Conservation (phyloP, 2,888 invertebrate genomes). For the Ctena decussata region DNA sequence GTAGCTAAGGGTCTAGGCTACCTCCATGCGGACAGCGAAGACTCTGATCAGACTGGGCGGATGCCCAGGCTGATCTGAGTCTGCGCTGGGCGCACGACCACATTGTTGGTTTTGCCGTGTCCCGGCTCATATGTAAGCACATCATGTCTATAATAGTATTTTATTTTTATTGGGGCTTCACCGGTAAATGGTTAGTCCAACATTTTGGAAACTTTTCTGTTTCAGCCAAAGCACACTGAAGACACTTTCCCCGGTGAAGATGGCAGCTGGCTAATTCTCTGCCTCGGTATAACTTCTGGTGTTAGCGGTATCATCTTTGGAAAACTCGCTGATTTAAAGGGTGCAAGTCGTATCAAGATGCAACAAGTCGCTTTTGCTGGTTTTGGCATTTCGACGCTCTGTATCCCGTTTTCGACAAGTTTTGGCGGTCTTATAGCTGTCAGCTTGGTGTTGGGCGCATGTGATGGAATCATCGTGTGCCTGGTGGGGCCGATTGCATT, state of each 20-base stretch:
- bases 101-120: too few relatives aligned
- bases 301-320: slow-evolving; percentile 95
- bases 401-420: slow-evolving; percentile 86
- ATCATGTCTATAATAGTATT: too few relatives aligned
- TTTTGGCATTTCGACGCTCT: slow-evolving; percentile 81
- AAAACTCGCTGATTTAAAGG: slow-evolving; percentile 92
- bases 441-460: slow-evolving; percentile 94
- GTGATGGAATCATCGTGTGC: slow-evolving; percentile 97
- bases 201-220: too few relatives aligned
- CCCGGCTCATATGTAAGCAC: too few relatives aligned
- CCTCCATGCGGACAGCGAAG: too few relatives aligned
- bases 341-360: slow-evolving; percentile 92
- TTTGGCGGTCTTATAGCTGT: slow-evolving; percentile 91
- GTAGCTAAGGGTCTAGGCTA: too few relatives aligned
- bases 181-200: too few relatives aligned
- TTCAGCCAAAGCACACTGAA: slow-evolving; percentile 90
- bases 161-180: too few relatives aligned
- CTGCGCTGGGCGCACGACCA: too few relatives aligned
- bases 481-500: slow-evolving; percentile 97
- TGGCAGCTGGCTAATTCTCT: slow-evolving; percentile 93
- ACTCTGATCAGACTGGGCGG: too few relatives aligned
- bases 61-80: too few relatives aligned
- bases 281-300: slow-evolving; percentile 95
- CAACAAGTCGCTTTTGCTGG: slow-evolving; percentile 90
- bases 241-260: slow-evolving; percentile 89